Base-by-base conservation (phyloP, 2,113 vertebrate genomes). In the Cyprinodon tularosa region DNA sequence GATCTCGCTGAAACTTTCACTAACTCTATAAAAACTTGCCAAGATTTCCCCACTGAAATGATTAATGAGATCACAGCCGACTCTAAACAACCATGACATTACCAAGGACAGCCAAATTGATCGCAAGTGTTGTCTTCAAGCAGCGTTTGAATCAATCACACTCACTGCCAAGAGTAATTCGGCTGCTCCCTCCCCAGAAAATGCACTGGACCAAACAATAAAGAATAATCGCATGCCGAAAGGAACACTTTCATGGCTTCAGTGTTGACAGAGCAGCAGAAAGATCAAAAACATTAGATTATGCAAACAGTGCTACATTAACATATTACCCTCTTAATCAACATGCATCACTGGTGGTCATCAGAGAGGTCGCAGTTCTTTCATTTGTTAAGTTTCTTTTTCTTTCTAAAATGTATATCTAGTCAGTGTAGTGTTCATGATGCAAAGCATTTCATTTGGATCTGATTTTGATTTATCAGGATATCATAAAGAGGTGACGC, bases 241-340 rank as follows among this genome's bases (percentile, higher is more conserved):
- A 76, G 76, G 79, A 62, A 12, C 22, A 39, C 87, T 87, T 85
- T 86, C 82, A 84, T 80, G 66, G 79, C 66, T 59, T 62, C 73
- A 20, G 12, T 68, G 82, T 62, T 47, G 78, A 78, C 74, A 29
- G 50, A 81, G 71, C 69, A 22, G 88, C 79, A 75, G 64, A 89
- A 42, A 78, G 73, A 76, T 90, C 82, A 87, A 72, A 70, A 68
- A 75, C 83, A 80, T 67, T 4, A 78, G 87, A 93, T 94, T 94
- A 95, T 94, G 93, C 83, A 93, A 95, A 94, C 90, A n/a, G 88
- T 4, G 17, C 38, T 11, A 57, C 72, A 88, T 94, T 94, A 94
- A 84, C 91, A 83, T 88, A 84, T 94, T 94, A 94, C 17, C 90
- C 89, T 92, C 87, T 91, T 86, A 76, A 89, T 89, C 79, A 85